phyloP scores from a whole-genome alignment of 2,888 invertebrate species.

The Heliconius cydno region DNA sequence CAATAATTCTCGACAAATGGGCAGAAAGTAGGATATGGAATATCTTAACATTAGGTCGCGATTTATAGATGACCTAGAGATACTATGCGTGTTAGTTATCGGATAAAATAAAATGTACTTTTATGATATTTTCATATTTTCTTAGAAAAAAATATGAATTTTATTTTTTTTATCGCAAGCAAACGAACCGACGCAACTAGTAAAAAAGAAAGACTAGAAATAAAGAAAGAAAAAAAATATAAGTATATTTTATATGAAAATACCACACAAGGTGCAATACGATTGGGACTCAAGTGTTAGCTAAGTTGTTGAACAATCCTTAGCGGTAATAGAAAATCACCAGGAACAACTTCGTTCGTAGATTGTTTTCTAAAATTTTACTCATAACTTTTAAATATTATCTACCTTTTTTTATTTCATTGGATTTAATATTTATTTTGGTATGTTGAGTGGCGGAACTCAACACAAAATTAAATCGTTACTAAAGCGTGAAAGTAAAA shows the following conservation, averaged over 20 bases:
- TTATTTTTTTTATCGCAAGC: too few species aligned
- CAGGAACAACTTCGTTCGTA: conserved; percentile 1
- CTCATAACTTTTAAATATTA: neutral
- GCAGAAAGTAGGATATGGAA: neutral
- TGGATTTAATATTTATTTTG: neutral
- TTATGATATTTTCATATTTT: too few species aligned
- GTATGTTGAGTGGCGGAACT: neutral
- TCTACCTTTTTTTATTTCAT: neutral
- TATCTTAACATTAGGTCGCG: too few species aligned
- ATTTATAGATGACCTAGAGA: too few species aligned
- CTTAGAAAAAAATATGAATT: too few species aligned
- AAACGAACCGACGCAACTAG: too few species aligned
- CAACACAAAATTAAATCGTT: too few species aligned
- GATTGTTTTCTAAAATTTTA: neutral
- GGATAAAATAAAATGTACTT: too few species aligned
- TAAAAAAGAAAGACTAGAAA: too few species aligned
- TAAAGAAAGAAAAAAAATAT: neutral
- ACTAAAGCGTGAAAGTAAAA: too few species aligned
- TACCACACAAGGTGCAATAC: neutral
- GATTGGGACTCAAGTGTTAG: neutral
- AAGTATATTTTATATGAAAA: neutral
- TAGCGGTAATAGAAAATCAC: conserved; percentile 20
- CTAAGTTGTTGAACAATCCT: neutral
- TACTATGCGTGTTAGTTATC: too few species aligned
- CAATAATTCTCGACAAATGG: neutral